These are phyloP conservation scores for Stegana nigrithorax DNA, from an alignment of 2,888 invertebrate genomes.

Conservation along the genomic window DNA sequence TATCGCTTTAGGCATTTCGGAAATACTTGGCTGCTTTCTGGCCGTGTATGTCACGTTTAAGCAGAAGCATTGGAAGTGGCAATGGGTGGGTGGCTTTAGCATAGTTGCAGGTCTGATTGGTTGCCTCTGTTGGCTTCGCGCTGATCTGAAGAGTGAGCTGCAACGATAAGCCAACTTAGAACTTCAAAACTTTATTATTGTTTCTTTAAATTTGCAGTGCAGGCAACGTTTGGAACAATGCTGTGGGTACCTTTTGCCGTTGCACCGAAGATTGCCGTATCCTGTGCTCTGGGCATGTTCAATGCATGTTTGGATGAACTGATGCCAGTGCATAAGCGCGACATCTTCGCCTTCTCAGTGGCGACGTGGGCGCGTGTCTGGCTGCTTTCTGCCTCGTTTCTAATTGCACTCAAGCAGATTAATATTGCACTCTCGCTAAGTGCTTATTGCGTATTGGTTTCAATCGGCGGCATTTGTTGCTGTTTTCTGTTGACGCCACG, in stretches of 20 bases:
- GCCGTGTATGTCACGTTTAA: slow-evolving; percentile 63
- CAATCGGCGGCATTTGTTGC: slow-evolving; percentile 63
- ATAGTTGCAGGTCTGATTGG: slow-evolving; percentile 64
- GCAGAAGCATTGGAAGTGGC: slow-evolving; percentile 63
- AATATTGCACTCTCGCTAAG: slow-evolving; percentile 63
- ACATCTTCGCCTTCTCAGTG: slow-evolving; percentile 63
- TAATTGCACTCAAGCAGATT: slow-evolving; percentile 61
- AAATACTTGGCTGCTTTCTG: slow-evolving; percentile 67
- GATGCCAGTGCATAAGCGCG: slow-evolving; percentile 59
- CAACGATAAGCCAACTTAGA: background rate
- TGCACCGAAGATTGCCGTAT: slow-evolving; percentile 66
- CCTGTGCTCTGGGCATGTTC: slow-evolving; percentile 66
- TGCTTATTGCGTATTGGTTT: slow-evolving; percentile 56
- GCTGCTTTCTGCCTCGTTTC: slow-evolving; percentile 66
- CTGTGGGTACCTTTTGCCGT: slow-evolving; percentile 65
- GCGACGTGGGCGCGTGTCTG: slow-evolving; percentile 66
- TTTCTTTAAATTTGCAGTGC: slow-evolving; percentile 41
- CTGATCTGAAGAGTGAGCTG: slow-evolving; percentile 52
- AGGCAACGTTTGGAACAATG: slow-evolving; percentile 52
- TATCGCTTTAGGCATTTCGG: slow-evolving; percentile 55
- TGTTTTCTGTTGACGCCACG: slow-evolving; percentile 43
- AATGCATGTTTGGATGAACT: slow-evolving; percentile 65
- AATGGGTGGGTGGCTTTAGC: slow-evolving; percentile 64
- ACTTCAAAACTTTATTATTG: background rate
- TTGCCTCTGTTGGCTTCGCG: slow-evolving; percentile 65